A percentile compares a stretch with the other conserved stretches of the same genome.
Conservation (phyloP, 1,140 invertebrate species). For the Habropoda laboriosa region DNA sequence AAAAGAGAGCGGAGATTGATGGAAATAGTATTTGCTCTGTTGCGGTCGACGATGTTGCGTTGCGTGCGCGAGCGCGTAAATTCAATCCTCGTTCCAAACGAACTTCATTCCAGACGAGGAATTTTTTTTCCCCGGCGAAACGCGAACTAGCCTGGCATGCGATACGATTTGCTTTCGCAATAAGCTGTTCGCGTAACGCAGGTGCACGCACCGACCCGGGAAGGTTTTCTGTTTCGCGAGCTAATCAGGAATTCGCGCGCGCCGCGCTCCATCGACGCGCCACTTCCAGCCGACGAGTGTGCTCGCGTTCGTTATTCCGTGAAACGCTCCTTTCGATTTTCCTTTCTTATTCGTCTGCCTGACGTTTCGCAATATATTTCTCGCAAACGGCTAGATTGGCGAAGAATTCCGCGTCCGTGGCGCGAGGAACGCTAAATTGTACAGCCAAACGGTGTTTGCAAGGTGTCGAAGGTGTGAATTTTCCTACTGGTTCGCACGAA, state of each 20-base stretch:
- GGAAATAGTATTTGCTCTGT: not conserved
- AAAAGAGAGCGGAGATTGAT: no score
- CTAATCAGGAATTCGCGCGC: conserved; percentile 24
- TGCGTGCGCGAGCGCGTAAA: not conserved
- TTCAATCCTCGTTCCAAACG: not conserved
- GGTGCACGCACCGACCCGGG: not conserved
- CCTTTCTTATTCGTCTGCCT: no score
- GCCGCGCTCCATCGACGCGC: not conserved
- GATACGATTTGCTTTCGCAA: conserved; percentile 20
- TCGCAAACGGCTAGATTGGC: no score
- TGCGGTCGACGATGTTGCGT: not conserved
- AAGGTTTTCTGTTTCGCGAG: conserved; percentile 32
- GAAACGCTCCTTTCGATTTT: no score
- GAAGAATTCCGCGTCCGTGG: no score
- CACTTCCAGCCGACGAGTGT: no score
- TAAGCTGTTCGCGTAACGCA: conserved; percentile 22
- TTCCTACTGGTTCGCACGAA: no score
- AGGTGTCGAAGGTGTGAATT: no score
- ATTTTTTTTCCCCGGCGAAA: conserved; percentile 22
- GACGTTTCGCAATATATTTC: no score
- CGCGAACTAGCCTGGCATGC: conserved; percentile 12
- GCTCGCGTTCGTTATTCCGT: not conserved
- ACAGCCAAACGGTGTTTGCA: no score
- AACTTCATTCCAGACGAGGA: not conserved
- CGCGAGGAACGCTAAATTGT: no score